Evolutionary conservation across 2,113 vertebrate genomes (phyloP), one percentile per base, ranked within the genome.

Genomic region (Aegotheles bennettii): DNA sequence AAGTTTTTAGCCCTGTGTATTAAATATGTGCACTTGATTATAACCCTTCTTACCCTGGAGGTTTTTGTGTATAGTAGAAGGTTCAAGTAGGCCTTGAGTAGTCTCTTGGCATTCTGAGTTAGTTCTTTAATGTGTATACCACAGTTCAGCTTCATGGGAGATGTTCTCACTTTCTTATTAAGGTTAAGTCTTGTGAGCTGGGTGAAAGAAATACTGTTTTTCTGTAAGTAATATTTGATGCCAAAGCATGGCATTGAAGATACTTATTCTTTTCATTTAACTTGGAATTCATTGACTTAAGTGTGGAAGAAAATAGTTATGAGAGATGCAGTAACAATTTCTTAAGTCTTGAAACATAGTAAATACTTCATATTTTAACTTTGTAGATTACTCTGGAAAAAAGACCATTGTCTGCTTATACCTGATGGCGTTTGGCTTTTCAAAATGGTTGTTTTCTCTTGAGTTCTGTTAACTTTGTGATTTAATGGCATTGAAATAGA

Each of bases 401-500:
- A 51, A 51, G 1, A 7, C 20, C 13, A 7, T 79, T 70, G 33
- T 51, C 60, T 84, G 17, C 43, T 87, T 67, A 53, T 53, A 89
- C 57, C 56, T 84, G 77, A 68, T 89, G 75, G 51, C 40, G 43
- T 24, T 79, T 89, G 23, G 84, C 56, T 84, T 89, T 84, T 84
- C 60, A 84, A 90, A 82, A 5, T 75, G 29, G 10, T 59, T 93
- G 35, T 89, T 89, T 91, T 93, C 65, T 51, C 69, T 80, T 59
- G 31, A 67, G 6, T 70, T 96, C 64, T 78, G 17, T 87, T 89
- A 42, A 14, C 68, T 82, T 84, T 82, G 38, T 91, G 69, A 78
- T 82, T 79, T 87, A 90, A 61, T 93, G 74, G 7, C 17, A 59
- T 74, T 70, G 77, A 89, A 95, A 56, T 75, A 89, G 65, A 92